Evolutionary conservation across 2,797 vertebrate genomes (phyloP), one percentile per base, ranked within the genome.

Genomic region (Spinibarbus caldwelli): DNA sequence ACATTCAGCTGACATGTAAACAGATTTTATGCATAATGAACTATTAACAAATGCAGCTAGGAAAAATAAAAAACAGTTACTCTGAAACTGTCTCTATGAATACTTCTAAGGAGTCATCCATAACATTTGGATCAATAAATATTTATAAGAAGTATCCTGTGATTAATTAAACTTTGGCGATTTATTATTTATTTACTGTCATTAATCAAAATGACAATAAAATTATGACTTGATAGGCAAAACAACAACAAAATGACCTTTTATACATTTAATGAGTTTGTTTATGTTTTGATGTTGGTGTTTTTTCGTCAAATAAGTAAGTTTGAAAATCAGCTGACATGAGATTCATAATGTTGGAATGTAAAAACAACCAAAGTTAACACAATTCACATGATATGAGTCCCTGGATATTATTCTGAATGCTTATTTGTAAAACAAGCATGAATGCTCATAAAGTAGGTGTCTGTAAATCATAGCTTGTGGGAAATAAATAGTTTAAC

Each of bases 321-420:
- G 47, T 23, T 38, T 62, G 87, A 49, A 85, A 85, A 91, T 95
- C 93, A 94, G 87, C 91, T 94, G 93, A 94, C 57, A 91, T 88
- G 84, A 82, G 64, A 80, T 90, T 92, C 91, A 91, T 84, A 84
- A 87, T 54, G 62, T 78, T 89, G 90, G 92, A 94, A 94, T 93
- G 91, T 92, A 93, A 93, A 94, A 90, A 92, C 90, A 91, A 91
- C 87, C 86, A 66, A 80, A 80, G 88, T 87, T 94, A 91, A 89
- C 85, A 90, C 85, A 88, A 54, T 89, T 92, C 94, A 94, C 93
- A 93, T 94, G 93, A 93, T 90, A 88, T 88, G 89, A 67, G 9
- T 36, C 64, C 31, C 3, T 67, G 8, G n/a, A 29, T 5, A 5
- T 59, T 59, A 59, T 6, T 49, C 15, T 0, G 47, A n/a, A 57